These are phyloP conservation scores for Euwallacea similis DNA, from an alignment of 1,140 invertebrate species.

Conservation along the genomic window DNA sequence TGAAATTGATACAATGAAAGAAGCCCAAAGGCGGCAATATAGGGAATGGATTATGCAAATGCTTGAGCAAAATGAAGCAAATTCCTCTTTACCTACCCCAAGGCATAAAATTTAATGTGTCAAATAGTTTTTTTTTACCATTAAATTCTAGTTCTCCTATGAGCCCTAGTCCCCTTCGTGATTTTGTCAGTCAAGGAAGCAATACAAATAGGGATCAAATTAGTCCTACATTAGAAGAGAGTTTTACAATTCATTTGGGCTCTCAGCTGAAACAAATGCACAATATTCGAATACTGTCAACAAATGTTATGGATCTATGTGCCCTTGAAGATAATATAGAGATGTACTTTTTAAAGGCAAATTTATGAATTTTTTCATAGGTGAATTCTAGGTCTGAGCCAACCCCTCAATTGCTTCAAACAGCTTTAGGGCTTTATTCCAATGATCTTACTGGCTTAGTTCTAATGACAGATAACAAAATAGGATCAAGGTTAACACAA, in stretches of 20 bases:
- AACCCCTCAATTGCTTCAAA: slow-evolving; percentile 83
- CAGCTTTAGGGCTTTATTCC: slow-evolving; percentile 91
- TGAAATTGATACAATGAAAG: slow-evolving; percentile 72
- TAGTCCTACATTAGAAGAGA: slow-evolving; percentile 74
- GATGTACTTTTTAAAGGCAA: slow-evolving; percentile 46
- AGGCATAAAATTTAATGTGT: slow-evolving; percentile 48
- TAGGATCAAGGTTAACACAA: slow-evolving; percentile 74
- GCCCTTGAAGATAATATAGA: slow-evolving; percentile 63
- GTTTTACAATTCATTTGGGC: slow-evolving; percentile 96
- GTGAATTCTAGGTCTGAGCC: slow-evolving; percentile 56
- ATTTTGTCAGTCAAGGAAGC: slow-evolving; percentile 5
- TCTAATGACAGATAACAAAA: slow-evolving; percentile 76
- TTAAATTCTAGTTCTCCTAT: slow-evolving; percentile 45
- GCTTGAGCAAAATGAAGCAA: slow-evolving; percentile 68
- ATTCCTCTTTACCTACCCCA: slow-evolving; percentile 57
- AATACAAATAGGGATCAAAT: slow-evolving; percentile 40
- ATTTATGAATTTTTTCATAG: slow-evolving; percentile 1
- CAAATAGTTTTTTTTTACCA: not conserved
- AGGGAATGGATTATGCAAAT: slow-evolving; percentile 78
- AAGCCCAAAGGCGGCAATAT: slow-evolving; percentile 79
- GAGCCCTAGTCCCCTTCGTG: slow-evolving; percentile 44
- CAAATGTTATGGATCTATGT: slow-evolving; percentile 86
- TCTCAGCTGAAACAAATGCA: slow-evolving; percentile 98
- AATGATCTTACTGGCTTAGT: slow-evolving; percentile 87
- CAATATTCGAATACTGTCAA: slow-evolving; percentile 89